phyloP scores from a whole-genome alignment of 2,888 invertebrate genomes.

The Ectemnius cavifrons region DNA sequence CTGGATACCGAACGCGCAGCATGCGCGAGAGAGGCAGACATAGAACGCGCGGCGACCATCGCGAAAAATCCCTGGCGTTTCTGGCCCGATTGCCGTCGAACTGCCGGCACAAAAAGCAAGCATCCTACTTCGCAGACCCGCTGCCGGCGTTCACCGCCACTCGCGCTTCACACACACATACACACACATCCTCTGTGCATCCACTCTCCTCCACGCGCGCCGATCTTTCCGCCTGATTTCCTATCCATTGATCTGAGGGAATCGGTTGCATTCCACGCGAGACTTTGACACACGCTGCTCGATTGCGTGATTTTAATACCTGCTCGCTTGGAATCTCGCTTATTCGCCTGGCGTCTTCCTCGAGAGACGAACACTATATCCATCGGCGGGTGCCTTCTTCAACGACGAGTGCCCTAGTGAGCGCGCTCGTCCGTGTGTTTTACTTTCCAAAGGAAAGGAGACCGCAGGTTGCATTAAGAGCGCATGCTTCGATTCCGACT shows the following conservation, averaged over 20 bases:
- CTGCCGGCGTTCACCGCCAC: too few species aligned
- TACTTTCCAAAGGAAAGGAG: not conserved
- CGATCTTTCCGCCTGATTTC: not conserved
- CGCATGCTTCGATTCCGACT: not conserved
- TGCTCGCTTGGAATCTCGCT: not conserved
- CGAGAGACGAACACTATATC: not conserved
- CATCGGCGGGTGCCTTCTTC: not conserved
- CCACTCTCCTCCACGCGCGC: conserved; percentile 2
- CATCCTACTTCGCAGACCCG: not conserved
- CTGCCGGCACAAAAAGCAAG: conserved; percentile 34
- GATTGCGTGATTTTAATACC: conserved; percentile 27
- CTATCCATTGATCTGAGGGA: conserved; percentile 22
- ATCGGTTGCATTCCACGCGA: conserved; percentile 41
- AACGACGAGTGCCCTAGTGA: not conserved
- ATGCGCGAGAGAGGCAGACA: conserved; percentile 19
- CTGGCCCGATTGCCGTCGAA: conserved; percentile 40
- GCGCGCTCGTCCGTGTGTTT: not conserved
- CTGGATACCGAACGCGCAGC: conserved; percentile 41
- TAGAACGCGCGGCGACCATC: conserved; percentile 34
- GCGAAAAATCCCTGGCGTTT: conserved; percentile 58
- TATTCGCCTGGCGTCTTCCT: not conserved
- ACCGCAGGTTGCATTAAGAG: not conserved
- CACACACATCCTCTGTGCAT: not conserved
- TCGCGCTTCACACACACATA: too few species aligned
- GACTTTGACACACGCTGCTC: conserved; percentile 42